Evolutionary conservation across 2,797 vertebrate genomes (phyloP).

Genomic region (Lagodon rhomboides): DNA sequence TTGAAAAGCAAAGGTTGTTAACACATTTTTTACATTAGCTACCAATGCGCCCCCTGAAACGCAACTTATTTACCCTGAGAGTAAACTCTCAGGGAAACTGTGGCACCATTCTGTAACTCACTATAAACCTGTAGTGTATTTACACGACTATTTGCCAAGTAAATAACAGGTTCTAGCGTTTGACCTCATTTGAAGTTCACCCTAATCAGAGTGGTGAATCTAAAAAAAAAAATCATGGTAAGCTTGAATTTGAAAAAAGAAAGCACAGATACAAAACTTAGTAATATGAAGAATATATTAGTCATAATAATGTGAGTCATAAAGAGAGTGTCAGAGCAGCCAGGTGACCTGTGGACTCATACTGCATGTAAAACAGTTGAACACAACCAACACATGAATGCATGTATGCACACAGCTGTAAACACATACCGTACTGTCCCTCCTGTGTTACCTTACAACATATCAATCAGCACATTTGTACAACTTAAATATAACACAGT

Average conservation of each 20-base stretch:
- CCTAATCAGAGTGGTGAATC: slow-evolving; percentile 13
- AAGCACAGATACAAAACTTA: slow-evolving; percentile 51
- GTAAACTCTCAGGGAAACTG: slow-evolving; percentile 7
- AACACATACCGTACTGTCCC: neutral
- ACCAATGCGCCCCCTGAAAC: neutral
- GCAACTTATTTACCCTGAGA: neutral
- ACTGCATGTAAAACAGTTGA: slow-evolving; percentile 34
- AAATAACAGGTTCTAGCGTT: slow-evolving; percentile 23
- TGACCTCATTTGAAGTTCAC: slow-evolving; percentile 14
- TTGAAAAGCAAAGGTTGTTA: neutral
- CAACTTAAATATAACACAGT: neutral
- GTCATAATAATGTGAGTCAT: slow-evolving; percentile 61
- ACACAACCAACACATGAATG: slow-evolving; percentile 1
- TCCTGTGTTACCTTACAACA: slow-evolving; percentile 16
- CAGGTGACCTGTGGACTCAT: slow-evolving; percentile 53
- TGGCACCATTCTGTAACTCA: slow-evolving; percentile 22
- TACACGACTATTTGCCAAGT: slow-evolving; percentile 48
- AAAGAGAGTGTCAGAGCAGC: slow-evolving; percentile 65
- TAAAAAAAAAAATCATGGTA: slow-evolving; percentile 22
- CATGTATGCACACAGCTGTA: neutral
- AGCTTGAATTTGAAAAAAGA: slow-evolving; percentile 23
- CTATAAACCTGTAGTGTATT: slow-evolving; percentile 41
- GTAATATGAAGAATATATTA: slow-evolving; percentile 63
- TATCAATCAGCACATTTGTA: slow-evolving; percentile 2
- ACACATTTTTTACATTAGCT: slow-evolving; percentile 12